phyloP scores from a whole-genome alignment of 2,888 invertebrate genomes.

The Pachliopta kotzebuea region DNA sequence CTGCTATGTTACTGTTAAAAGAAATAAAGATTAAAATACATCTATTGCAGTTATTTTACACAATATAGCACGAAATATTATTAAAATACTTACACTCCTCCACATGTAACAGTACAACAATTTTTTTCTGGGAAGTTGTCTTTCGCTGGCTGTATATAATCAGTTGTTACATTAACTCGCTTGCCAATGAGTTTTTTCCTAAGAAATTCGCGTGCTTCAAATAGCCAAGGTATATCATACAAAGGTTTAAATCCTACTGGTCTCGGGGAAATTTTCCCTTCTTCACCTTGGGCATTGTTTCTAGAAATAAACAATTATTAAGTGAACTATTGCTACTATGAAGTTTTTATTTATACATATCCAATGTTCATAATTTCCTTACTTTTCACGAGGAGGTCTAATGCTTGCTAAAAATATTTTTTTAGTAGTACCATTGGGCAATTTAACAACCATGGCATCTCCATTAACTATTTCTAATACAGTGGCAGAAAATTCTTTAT shows the following conservation, averaged over 20 bases:
- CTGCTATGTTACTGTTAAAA: slow-evolving; percentile 90
- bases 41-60: background rate
- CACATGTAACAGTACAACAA: slow-evolving; percentile 94
- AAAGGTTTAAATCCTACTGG: slow-evolving; percentile 91
- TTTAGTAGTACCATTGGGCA: slow-evolving; percentile 87
- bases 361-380: slow-evolving; percentile 39
- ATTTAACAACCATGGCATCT: slow-evolving; percentile 94
- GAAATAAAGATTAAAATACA: slow-evolving; percentile 28
- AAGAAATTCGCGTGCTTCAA: slow-evolving; percentile 97
- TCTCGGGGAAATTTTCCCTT: slow-evolving; percentile 83
- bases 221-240: slow-evolving; percentile 99
- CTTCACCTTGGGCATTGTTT: slow-evolving; percentile 81
- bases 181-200: slow-evolving; percentile 97
- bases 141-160: slow-evolving; percentile 97
- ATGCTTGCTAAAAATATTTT: slow-evolving; percentile 98
- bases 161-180: slow-evolving; percentile 94
- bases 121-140: slow-evolving; percentile 96
- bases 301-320: slow-evolving; percentile 5
- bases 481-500: slow-evolving; percentile 89
- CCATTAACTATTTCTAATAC: slow-evolving; percentile 96
- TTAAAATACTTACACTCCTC: slow-evolving; percentile 67
- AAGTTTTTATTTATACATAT: no score
- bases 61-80: background rate
- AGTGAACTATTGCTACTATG: no score
- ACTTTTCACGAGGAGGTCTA: slow-evolving; percentile 92